Base-by-base conservation (phyloP, 2,888 invertebrate species). In the Dicyrtomina minuta region DNA sequence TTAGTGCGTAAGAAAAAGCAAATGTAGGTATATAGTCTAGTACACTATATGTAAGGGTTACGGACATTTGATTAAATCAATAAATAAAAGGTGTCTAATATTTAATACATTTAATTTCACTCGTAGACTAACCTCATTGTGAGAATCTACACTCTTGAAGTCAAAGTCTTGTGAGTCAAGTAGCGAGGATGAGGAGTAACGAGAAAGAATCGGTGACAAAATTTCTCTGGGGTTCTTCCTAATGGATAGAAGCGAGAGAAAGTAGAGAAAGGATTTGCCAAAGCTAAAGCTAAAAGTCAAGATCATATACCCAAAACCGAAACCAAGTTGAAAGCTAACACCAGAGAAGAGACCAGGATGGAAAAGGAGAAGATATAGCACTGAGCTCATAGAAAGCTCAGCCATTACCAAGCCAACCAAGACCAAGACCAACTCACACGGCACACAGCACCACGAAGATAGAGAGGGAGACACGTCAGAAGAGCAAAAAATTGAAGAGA, bases 181-280 rank as follows among this genome's bases (percentile, higher is more conserved):
- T n/a, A n/a, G 17, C 46, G 46, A 46, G 46, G 46, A 46, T 46
- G 46, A 17, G 46, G 46, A 46, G 33, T 33, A 46, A 46, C n/a
- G 46, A 33, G 33, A 33, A 33, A 33, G 33, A 33, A 33, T 33
- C 33, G 33, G 33, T 33, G 15, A 46, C 12, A 55, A 55, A 55
- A 55, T 55, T 26, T 55, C 26, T 26, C 55, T 26, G 12, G 26
- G 55, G 55, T 10, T 17, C 22, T 53, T 3, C 55, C 55, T 55
- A 22, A 51, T 51, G 51, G 22, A 51, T 51, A 22, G 22, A 20
- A 51, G 51, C 22, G 20, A 10, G 22, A 22, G 51, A 20, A 51
- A 46, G 46, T 46, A 17, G 5, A 46, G 46, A 51, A 51, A 51
- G 51, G 33, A 33, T 33, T 33, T 33, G 33, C 33, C 33, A 51